Evolutionary conservation across 2,888 invertebrate genomes (phyloP), one percentile per base, ranked within the genome.

Genomic region (Phoenoteleia sp.): DNA sequence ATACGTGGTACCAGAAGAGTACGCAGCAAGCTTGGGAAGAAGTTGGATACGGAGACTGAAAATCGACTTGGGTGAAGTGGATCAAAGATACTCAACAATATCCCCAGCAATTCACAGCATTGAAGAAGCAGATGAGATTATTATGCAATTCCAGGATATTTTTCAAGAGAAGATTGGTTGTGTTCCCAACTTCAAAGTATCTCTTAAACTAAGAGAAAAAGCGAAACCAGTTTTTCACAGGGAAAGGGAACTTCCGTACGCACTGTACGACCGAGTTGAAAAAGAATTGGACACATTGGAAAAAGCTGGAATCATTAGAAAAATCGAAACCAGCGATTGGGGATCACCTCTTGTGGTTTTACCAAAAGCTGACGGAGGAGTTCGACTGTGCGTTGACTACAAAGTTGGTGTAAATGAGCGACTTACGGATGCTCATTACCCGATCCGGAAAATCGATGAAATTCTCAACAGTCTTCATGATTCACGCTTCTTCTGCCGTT

Each of bases 1-100:
- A 0, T 81, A 74, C 21, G 58, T 81, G 15, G 72, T 74, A 1
- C 80, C 80, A 15, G 80, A 81, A 36, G 58, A 67, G 6, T 81
- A 56, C 19, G 27, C 13, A 2, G 58, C 72, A n/a, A 3, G 72
- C 0, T n/a, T 81, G n/a, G 80, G 66, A n/a, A 7, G 79, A 54
- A 15, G 7, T 7, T 79, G 69, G 71, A 66, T 67, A 4, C 36
- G 54, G 9, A 9, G 15, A 33, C 19, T 69, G 15, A 47, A 62
- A 7, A 79, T 79, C 9, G n/a, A 64, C n/a, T 36, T 64, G 5
- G 7, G n/a, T 15, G 21, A 47, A 7, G 27, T 79, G 11, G 69
- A 69, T 49, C 45, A 76, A 33, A 33, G 11, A 5, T 21, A 17
- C 6, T 17, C 15, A 25, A 33, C 7, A 11, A 23, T 39, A 49